Evolutionary conservation across 1,140 invertebrate species (phyloP).

Genomic region (Eumeta japonica): DNA sequence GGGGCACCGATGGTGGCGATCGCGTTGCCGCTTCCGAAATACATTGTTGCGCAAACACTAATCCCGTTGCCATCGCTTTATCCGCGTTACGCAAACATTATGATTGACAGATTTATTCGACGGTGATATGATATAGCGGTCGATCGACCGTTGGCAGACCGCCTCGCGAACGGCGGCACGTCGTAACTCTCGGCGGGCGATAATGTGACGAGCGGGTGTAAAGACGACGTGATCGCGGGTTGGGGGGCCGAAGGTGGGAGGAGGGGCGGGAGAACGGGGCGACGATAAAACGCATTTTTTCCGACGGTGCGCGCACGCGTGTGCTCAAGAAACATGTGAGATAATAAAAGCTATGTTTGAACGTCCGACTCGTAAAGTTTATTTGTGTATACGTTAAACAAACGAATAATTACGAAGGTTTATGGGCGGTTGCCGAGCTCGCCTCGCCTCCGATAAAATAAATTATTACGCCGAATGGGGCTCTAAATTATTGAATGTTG

Average conservation of each 20-base stretch:
- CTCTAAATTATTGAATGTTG: conserved; percentile 21
- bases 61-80: no score
- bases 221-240: conserved; percentile 4
- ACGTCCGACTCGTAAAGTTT: conserved; percentile 49
- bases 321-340: conserved; percentile 39
- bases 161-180: no score
- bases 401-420: conserved; percentile 47
- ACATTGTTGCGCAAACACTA: no score
- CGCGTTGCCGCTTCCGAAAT: no score
- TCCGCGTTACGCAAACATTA: no score
- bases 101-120: no score
- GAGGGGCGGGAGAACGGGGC: conserved; percentile 19
- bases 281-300: conserved; percentile 29
- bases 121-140: no score
- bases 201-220: background rate
- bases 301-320: conserved; percentile 16
- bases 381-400: conserved; percentile 53
- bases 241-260: conserved; percentile 3
- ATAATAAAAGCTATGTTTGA: conserved; percentile 48
- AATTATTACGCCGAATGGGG: conserved; percentile 23
- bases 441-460: conserved; percentile 22
- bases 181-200: background rate
- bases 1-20: no score
- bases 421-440: conserved; percentile 25
- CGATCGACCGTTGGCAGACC: no score